phyloP scores from a whole-genome alignment of 2,797 vertebrate species.

The Sarcoramphus papa region DNA sequence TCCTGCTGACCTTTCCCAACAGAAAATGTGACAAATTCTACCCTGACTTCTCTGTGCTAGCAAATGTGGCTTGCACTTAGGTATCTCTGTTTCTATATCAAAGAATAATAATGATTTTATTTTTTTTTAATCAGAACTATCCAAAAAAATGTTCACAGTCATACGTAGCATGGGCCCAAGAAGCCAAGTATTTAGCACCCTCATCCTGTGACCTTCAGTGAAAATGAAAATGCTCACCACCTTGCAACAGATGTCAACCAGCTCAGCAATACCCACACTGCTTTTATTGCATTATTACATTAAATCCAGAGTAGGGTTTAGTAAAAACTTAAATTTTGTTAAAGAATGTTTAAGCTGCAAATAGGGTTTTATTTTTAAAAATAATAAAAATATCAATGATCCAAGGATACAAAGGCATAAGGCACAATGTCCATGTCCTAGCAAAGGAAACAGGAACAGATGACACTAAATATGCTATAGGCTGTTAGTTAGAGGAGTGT shows the following conservation, averaged over 20 bases:
- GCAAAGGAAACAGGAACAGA: constrained; percentile 44
- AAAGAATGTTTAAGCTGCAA: neutral
- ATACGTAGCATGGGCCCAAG: neutral
- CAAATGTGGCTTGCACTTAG: neutral
- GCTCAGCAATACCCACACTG: neutral
- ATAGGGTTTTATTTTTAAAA: neutral
- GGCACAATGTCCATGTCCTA: neutral
- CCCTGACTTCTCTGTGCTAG: neutral
- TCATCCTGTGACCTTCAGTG: neutral
- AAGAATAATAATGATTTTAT: neutral
- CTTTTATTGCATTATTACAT: neutral
- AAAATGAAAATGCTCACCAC: neutral
- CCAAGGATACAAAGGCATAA: constrained; percentile 11
- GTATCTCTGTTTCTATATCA: neutral
- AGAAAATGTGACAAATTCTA: neutral
- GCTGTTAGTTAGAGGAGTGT: neutral
- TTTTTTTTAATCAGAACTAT: neutral
- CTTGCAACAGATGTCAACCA: neutral
- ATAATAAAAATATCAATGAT: neutral
- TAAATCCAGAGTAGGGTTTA: neutral
- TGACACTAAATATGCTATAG: constrained; percentile 50
- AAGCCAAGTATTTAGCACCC: neutral
- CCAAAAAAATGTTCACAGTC: neutral
- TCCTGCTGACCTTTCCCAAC: neutral
- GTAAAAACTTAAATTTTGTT: neutral